These are phyloP conservation scores for Phalera bucephala DNA, from an alignment of 2,888 invertebrate genomes.

Conservation along the genomic window DNA sequence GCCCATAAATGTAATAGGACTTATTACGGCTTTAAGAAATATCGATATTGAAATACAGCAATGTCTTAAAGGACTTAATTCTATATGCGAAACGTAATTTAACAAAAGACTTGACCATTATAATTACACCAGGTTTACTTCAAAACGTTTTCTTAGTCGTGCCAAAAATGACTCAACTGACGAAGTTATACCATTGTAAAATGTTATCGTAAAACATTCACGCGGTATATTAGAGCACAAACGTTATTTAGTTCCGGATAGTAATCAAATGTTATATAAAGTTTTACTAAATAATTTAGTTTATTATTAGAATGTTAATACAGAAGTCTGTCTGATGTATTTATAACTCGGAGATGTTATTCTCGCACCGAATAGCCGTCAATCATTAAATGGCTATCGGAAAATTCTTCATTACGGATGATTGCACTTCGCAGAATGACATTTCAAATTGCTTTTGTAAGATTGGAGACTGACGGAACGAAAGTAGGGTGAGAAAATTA, in stretches of 20 bases:
- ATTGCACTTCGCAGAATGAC: constrained; percentile 17
- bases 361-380: constrained; percentile 22
- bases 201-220: constrained; percentile 53
- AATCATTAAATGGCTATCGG: constrained; percentile 23
- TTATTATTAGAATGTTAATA: too few species aligned
- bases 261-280: too few species aligned
- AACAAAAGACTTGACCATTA: too few species aligned
- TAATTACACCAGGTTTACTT: too few species aligned
- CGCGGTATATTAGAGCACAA: constrained; percentile 24
- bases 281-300: too few species aligned
- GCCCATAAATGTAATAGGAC: constrained; percentile 34
- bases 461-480: constrained; percentile 7
- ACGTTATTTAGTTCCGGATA: constrained; percentile 14
- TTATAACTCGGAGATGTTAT: constrained; percentile 15
- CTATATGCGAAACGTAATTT: too few species aligned
- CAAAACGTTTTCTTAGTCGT: constrained; percentile 43
- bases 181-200: constrained; percentile 41
- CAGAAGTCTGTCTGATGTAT: constrained; percentile 2
- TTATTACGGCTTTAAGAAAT: constrained; percentile 28
- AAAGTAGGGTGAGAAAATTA: constrained; percentile 10
- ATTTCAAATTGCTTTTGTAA: constrained; percentile 11
- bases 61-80: too few species aligned
- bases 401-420: constrained; percentile 31
- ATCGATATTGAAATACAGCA: too few species aligned
- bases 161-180: constrained; percentile 26